Evolutionary conservation across 2,888 invertebrate species (phyloP), one percentile per base, ranked within the genome.

Genomic region (Argynnis bischoffii): DNA sequence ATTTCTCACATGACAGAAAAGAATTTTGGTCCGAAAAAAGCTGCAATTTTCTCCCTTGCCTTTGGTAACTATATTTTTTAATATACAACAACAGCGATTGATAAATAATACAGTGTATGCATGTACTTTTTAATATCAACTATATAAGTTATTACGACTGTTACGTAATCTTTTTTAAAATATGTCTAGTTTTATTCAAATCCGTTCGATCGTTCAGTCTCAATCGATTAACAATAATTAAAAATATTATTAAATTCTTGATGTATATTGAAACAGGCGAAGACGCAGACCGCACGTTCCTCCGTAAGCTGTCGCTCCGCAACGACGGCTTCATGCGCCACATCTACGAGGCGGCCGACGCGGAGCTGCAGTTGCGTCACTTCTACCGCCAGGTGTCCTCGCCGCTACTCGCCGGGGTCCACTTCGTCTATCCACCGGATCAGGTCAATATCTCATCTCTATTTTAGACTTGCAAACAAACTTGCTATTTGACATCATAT

Each of bases 271-370:
- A 41, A 41, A 41, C 41, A 93, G 93, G 96, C 2, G 93, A 93
- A 68, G 95, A 94, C 67, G 95, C 95, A 0, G 95, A 96, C 81
- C 93, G 94, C 75, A 85, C 91, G 26, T 95, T 96, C 82, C 84
- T 96, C 26, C 94, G 95, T 77, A 94, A 94, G 79, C 79, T 96
- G 55, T 94, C 96, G 0, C 86, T 94, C 18, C 93, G 94, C 69
- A 96, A 95, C 84, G 90, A 90, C 46, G 96, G 95, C 5, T 95
- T 95, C 82, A 94, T 95, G 76, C 88, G 95, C 2, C 94, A 95
- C 81, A 96, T 96, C 74, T 96, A 96, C 85, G 95, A 95, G 81
- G 95, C 94, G n/a, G 92, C 95, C 0, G 95, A 95, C 80, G 95
- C 95, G 2, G 93, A 94, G 71, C 82, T 95, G 54, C 96, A 96